A percentile compares a stretch with the other conserved stretches of the same genome.
These are phyloP conservation scores for Hemitrygon akajei DNA, from an alignment of 2,797 vertebrate genomes.

Conservation along the genomic window DNA sequence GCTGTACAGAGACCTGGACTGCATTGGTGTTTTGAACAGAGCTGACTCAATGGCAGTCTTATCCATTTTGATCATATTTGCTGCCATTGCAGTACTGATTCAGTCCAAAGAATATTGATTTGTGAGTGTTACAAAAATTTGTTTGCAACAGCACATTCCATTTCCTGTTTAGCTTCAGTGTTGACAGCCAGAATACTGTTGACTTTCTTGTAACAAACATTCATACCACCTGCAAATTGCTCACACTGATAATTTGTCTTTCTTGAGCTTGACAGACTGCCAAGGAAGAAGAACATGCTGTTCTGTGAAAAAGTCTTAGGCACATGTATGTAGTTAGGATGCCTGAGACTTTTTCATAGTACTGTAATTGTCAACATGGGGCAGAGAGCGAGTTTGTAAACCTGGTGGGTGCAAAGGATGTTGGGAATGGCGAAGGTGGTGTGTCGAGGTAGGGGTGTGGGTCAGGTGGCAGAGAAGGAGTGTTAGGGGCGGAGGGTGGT, in stretches of 20 bases:
- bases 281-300: no score
- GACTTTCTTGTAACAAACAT: neutral
- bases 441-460: no score
- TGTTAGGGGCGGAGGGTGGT: no score
- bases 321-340: no score
- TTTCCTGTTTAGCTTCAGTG: neutral
- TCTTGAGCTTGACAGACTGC: no score
- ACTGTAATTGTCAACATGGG: no score
- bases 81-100: neutral
- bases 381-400: no score
- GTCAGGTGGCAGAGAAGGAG: no score
- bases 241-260: neutral
- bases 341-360: no score
- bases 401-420: no score
- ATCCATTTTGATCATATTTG: neutral
- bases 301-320: no score
- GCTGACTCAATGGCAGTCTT: neutral
- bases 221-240: neutral
- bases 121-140: neutral
- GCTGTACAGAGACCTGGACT: neutral
- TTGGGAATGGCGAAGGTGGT: no score
- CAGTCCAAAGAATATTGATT: neutral
- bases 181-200: neutral
- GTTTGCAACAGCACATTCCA: neutral
- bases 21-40: neutral